These are phyloP conservation scores for Heliconius hewitsoni DNA, from an alignment of 1,140 invertebrate species.

Conservation along the genomic window DNA sequence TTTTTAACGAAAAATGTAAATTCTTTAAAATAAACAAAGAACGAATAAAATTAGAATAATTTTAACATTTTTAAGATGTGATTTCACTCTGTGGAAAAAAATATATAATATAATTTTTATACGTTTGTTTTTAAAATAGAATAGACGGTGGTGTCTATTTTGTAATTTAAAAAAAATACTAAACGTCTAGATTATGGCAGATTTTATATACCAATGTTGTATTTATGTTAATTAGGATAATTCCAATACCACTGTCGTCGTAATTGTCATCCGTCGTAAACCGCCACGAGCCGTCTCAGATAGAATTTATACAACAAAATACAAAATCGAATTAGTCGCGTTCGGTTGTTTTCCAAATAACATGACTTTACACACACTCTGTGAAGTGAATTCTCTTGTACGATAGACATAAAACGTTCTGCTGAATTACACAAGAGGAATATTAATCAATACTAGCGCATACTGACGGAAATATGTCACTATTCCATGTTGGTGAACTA, in stretches of 20 bases:
- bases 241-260: neutral
- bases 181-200: neutral
- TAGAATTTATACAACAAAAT: neutral
- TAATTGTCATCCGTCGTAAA: neutral
- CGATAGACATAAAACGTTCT: neutral
- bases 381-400: neutral
- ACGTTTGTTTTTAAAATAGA: no score
- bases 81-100: no score
- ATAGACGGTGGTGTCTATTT: no score
- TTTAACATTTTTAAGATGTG: no score
- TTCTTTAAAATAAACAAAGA: no score
- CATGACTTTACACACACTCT: neutral
- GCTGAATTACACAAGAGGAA: constrained; percentile 2
- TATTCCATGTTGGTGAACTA: neutral
- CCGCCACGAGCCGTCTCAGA: neutral
- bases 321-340: neutral
- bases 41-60: neutral
- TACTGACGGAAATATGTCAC: neutral
- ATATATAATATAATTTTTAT: no score
- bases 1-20: neutral
- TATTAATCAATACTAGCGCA: constrained; percentile 11
- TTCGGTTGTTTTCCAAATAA: neutral
- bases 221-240: neutral
- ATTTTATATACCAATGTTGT: neutral
- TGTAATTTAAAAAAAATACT: no score